Evolutionary conservation across 2,797 vertebrate genomes (phyloP).

Genomic region (Acrossocheilus fasciatus): DNA sequence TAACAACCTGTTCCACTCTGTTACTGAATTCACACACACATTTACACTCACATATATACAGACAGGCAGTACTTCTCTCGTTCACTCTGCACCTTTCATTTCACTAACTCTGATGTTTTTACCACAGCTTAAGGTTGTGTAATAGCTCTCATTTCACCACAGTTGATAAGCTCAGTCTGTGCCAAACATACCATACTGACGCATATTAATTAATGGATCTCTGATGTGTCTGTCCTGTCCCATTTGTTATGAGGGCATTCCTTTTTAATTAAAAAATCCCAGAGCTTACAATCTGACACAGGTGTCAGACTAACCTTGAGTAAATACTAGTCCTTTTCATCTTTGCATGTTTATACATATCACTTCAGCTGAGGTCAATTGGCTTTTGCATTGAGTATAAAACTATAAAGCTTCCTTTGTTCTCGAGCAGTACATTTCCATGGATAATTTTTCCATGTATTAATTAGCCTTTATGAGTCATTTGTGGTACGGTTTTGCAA

Average conservation of each 20-base stretch:
- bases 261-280: conserved; percentile 63
- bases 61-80: not conserved
- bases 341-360: conserved; percentile 15
- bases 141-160: conserved; percentile 66
- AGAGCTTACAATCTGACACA: conserved; percentile 50
- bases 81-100: conserved; percentile 47
- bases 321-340: conserved; percentile 22
- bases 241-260: conserved; percentile 58
- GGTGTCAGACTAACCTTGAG: conserved; percentile 56
- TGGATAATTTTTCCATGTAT: conserved; percentile 42
- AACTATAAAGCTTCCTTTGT: conserved; percentile 22
- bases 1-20: conserved; percentile 21
- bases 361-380: conserved; percentile 21
- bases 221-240: conserved; percentile 69
- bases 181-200: conserved; percentile 62
- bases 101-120: conserved; percentile 54
- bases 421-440: conserved; percentile 29
- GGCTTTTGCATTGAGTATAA: not conserved
- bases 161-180: conserved; percentile 71
- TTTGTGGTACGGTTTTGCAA: conserved; percentile 29
- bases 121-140: conserved; percentile 73
- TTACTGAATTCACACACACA: conserved; percentile 5
- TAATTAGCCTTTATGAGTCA: conserved; percentile 55
- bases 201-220: conserved; percentile 72
- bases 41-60: not conserved